phyloP scores from a whole-genome alignment of 2,888 invertebrate genomes.

The Chymomyza caudatula region DNA sequence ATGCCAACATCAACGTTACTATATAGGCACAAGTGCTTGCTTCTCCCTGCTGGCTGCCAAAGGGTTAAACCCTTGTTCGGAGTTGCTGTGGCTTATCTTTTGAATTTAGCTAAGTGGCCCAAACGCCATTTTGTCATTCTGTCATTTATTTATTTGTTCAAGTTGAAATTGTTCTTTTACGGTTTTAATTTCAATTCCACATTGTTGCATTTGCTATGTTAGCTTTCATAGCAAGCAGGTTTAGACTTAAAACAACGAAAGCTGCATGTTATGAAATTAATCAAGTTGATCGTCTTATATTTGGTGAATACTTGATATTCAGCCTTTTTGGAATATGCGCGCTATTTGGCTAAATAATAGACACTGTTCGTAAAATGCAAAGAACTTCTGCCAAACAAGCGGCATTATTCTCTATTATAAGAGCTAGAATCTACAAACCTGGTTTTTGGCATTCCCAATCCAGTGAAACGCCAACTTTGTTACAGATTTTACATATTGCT shows the following conservation, averaged over 20 bases:
- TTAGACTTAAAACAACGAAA: not conserved
- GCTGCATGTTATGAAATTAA: not conserved
- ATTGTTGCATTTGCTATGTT: not conserved
- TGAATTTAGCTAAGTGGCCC: not conserved
- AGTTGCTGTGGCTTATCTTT: not conserved
- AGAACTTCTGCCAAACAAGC: no score
- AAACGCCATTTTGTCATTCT: not conserved
- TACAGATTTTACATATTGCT: no score
- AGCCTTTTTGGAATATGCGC: no score
- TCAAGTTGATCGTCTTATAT: not conserved
- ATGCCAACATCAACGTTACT: slow-evolving; percentile 42
- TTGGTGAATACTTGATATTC: no score
- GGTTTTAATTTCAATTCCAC: slow-evolving; percentile 1
- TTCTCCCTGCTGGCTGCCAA: not conserved
- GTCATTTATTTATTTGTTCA: slow-evolving; percentile 53
- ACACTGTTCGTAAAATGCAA: no score
- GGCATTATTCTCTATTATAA: no score
- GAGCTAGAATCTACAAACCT: no score
- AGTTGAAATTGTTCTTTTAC: slow-evolving; percentile 7
- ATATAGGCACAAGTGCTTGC: slow-evolving; percentile 2
- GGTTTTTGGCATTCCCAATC: no score
- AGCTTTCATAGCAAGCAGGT: not conserved
- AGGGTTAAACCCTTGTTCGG: slow-evolving; percentile 29
- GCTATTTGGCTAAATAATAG: no score
- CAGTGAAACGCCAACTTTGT: no score